Evolutionary conservation across 2,888 invertebrate species (phyloP).

Genomic region (Drosophila anomalata): DNA sequence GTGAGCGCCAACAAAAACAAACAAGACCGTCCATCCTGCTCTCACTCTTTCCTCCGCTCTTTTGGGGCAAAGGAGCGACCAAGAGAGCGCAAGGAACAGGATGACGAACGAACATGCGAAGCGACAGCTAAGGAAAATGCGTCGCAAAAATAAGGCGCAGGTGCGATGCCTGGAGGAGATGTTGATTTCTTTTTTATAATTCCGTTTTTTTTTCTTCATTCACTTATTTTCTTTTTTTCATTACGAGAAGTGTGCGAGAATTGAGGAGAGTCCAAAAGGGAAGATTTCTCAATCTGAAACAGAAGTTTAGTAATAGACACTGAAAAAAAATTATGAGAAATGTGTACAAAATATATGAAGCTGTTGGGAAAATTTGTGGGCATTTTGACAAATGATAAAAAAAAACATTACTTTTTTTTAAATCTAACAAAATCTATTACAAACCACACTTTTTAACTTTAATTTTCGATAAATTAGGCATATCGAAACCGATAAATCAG

Average conservation of each 20-base stretch:
- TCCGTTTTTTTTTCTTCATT: not conserved
- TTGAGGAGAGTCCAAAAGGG: not conserved
- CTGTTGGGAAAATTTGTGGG: not conserved
- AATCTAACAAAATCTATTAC: too few relatives aligned
- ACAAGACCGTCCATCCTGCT: constrained; percentile 9
- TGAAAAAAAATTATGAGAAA: not conserved
- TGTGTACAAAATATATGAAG: not conserved
- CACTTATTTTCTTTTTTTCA: not conserved
- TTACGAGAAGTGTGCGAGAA: constrained; percentile 1
- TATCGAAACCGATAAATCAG: too few relatives aligned
- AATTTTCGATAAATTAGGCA: too few relatives aligned
- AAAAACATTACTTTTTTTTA: too few relatives aligned
- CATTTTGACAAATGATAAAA: too few relatives aligned
- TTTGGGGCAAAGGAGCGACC: constrained; percentile 5
- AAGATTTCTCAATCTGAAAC: not conserved
- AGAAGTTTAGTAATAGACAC: not conserved
- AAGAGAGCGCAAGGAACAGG: constrained; percentile 16
- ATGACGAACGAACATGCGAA: constrained; percentile 56
- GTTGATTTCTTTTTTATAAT: not conserved
- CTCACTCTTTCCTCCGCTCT: not conserved
- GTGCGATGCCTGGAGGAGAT: constrained; percentile 57
- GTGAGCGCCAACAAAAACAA: constrained; percentile 44
- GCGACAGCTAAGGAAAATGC: constrained; percentile 61
- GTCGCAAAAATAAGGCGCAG: constrained; percentile 73
- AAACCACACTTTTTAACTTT: too few relatives aligned